A percentile compares a stretch with the other conserved stretches of the same genome.
Evolutionary conservation across 2,888 invertebrate species (phyloP).

Genomic region (Limnephilus auricula): DNA sequence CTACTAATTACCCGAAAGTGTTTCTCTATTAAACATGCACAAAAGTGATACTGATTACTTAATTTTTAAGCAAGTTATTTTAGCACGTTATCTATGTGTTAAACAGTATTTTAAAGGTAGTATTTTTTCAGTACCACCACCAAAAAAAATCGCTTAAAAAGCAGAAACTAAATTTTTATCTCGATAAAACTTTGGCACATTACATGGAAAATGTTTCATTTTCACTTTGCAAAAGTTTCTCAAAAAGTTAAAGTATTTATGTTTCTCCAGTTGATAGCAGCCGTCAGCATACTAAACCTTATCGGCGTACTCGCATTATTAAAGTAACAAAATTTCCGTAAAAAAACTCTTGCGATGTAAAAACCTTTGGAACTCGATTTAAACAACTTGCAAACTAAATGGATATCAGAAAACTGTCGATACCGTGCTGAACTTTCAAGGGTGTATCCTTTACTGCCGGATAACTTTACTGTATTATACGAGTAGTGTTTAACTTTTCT

Average conservation of each 20-base stretch:
- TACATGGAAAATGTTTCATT: neutral
- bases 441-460: neutral
- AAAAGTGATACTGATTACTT: too few species aligned
- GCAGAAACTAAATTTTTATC: neutral
- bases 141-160: neutral
- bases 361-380: neutral
- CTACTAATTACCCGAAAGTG: too few species aligned
- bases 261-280: neutral
- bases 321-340: neutral
- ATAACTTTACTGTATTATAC: too few species aligned
- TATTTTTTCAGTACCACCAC: too few species aligned
- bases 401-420: neutral
- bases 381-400: constrained; percentile 11
- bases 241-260: neutral
- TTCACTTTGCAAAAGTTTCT: neutral
- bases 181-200: neutral
- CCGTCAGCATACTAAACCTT: neutral
- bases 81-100: too few species aligned
- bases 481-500: neutral
- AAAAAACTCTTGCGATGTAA: neutral
- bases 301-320: neutral
- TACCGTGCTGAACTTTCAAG: neutral
- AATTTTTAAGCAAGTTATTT: too few species aligned
- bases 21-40: too few species aligned
- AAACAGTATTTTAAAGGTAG: too few species aligned